Conservation (phyloP, 2,888 invertebrate species). For the Mactromeris polynyma region DNA sequence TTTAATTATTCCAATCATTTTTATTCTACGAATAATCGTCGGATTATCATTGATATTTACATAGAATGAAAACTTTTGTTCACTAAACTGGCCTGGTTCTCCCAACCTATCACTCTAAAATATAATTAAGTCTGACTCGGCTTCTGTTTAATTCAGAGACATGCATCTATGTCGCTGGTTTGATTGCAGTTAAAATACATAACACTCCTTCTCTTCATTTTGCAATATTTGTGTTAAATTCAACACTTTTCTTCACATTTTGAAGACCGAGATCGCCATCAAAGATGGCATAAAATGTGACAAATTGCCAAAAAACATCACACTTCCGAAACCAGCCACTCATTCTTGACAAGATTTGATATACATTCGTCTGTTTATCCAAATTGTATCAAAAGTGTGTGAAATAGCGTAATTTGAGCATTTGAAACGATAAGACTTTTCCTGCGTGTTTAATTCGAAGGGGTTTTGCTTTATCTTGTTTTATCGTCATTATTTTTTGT, state of each 20-base stretch:
- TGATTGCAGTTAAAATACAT: background rate
- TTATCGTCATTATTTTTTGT: too few relatives aligned
- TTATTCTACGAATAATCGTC: too few relatives aligned
- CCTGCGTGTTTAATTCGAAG: background rate
- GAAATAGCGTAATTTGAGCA: background rate
- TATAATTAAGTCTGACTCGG: too few relatives aligned
- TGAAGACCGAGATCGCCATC: background rate
- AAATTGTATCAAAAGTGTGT: background rate
- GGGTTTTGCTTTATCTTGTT: too few relatives aligned
- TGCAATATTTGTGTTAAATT: background rate
- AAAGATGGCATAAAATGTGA: conserved; percentile 18
- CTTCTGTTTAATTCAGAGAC: too few relatives aligned
- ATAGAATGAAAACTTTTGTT: too few relatives aligned
- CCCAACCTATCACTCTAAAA: too few relatives aligned
- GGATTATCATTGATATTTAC: too few relatives aligned
- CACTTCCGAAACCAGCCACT: background rate
- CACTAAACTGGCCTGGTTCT: too few relatives aligned
- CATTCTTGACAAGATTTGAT: background rate
- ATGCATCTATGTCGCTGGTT: too few relatives aligned
- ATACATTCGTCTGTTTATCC: background rate
- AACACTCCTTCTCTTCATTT: background rate
- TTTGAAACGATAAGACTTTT: background rate
- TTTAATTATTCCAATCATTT: too few relatives aligned
- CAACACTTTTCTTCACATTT: conserved; percentile 15
- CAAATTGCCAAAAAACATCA: conserved; percentile 18